Percentiles rank a stretch among this genome's conserved stretches.
Conservation (phyloP, 2,797 vertebrate species). For the Rhynchonycteris naso region DNA sequence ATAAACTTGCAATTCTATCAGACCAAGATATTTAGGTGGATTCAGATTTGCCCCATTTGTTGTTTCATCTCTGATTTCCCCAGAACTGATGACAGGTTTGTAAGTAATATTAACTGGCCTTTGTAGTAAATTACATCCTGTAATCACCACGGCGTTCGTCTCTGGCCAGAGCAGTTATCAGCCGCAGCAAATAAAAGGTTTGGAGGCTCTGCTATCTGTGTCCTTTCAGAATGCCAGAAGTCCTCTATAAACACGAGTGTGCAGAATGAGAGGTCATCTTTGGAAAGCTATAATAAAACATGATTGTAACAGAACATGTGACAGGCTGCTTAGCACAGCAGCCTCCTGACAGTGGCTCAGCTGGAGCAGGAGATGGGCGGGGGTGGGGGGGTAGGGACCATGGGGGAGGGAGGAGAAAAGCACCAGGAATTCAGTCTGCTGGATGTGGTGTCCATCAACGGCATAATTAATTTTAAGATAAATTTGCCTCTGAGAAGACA, state of each 20-base stretch:
- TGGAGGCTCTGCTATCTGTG: slow-evolving; percentile 61
- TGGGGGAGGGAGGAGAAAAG: background rate
- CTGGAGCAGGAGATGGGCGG: background rate
- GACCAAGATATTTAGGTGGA: slow-evolving; percentile 57
- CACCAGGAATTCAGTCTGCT: background rate
- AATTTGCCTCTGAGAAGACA: background rate
- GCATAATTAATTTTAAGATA: background rate
- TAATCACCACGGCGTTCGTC: slow-evolving; percentile 42
- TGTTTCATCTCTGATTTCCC: slow-evolving; percentile 53
- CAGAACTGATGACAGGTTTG: slow-evolving; percentile 75
- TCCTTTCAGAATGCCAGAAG: slow-evolving; percentile 79
- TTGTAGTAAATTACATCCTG: slow-evolving; percentile 76
- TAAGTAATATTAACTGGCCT: slow-evolving; percentile 78
- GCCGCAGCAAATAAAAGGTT: slow-evolving; percentile 73
- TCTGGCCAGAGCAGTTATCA: slow-evolving; percentile 73
- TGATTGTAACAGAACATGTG: slow-evolving; percentile 71
- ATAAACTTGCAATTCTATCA: slow-evolving; percentile 71
- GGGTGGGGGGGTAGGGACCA: background rate
- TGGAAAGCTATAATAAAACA: slow-evolving; percentile 80
- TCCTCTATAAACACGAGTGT: slow-evolving; percentile 75
- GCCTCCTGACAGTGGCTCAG: slow-evolving; percentile 9
- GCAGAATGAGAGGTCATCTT: slow-evolving; percentile 62
- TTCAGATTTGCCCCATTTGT: slow-evolving; percentile 54
- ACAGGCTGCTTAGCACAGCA: slow-evolving; percentile 2
- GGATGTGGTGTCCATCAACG: background rate